A percentile compares a stretch with the other conserved stretches of the same genome.
phyloP scores from a whole-genome alignment of 2,113 vertebrate genomes.

The Neogobius melanostomus region DNA sequence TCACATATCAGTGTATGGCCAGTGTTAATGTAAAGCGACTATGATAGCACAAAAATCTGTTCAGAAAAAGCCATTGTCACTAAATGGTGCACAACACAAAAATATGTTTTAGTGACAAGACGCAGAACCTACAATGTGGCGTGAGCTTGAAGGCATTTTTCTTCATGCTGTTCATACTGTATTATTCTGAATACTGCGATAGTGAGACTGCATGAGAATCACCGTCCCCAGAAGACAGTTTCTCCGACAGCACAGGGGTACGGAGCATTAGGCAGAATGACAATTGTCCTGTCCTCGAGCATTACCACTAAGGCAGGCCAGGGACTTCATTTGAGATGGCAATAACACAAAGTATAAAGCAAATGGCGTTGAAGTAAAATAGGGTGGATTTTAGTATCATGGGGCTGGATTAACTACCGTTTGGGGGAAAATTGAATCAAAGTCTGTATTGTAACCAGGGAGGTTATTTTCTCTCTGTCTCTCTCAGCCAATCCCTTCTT shows the following conservation, averaged over 20 bases:
- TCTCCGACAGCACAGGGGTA: constrained; percentile 37
- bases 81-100: too few species aligned
- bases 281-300: constrained; percentile 2
- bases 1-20: too few species aligned
- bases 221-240: constrained; percentile 15
- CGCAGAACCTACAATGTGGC: constrained; percentile 38
- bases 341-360: not conserved
- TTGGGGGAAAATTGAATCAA: not conserved
- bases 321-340: not conserved
- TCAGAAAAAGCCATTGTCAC: too few species aligned
- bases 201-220: constrained; percentile 31
- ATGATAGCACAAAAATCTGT: too few species aligned
- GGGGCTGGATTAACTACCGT: not conserved
- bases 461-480: not conserved
- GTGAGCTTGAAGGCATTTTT: constrained; percentile 39
- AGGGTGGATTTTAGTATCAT: not conserved
- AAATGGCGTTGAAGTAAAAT: not conserved
- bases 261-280: constrained; percentile 9
- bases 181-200: not conserved
- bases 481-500: not conserved
- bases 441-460: not conserved
- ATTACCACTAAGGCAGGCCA: not conserved
- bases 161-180: constrained; percentile 11
- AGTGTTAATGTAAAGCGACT: too few species aligned
- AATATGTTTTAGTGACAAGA: constrained; percentile 11